Conservation (phyloP, 1,140 invertebrate genomes). For the Pachyrhynchus sulphureomaculatus region DNA sequence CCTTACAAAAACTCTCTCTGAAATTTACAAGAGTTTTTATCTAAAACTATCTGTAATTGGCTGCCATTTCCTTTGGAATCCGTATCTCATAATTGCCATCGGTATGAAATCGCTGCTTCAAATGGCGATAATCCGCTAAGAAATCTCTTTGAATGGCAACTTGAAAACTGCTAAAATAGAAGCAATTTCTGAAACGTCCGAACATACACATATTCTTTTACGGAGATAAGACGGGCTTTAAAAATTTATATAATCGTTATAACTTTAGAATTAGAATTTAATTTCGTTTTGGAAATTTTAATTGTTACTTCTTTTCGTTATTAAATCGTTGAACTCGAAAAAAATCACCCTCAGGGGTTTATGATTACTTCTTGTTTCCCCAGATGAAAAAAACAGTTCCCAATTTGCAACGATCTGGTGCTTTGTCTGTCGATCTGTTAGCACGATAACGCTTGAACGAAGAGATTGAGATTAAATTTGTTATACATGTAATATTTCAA, state of each 20-base stretch:
- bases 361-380: no score
- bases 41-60: conserved; percentile 12
- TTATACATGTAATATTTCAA: no score
- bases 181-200: conserved; percentile 7
- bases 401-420: no score
- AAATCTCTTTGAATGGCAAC: conserved; percentile 10
- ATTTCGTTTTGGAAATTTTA: no score
- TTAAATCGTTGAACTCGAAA: no score
- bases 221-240: background rate
- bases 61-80: conserved; percentile 9
- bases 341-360: no score
- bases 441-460: no score
- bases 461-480: no score
- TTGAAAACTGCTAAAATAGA: conserved; percentile 2
- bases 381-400: no score
- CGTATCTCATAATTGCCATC: conserved; percentile 14
- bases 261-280: no score
- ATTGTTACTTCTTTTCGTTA: no score
- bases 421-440: no score
- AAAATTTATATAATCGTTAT: background rate
- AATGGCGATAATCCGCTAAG: conserved; percentile 10
- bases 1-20: conserved; percentile 1
- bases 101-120: conserved; percentile 4
- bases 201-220: background rate
- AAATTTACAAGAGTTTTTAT: conserved; percentile 8